Conservation (phyloP, 2,888 invertebrate genomes). For the Trachelus tabidus region DNA sequence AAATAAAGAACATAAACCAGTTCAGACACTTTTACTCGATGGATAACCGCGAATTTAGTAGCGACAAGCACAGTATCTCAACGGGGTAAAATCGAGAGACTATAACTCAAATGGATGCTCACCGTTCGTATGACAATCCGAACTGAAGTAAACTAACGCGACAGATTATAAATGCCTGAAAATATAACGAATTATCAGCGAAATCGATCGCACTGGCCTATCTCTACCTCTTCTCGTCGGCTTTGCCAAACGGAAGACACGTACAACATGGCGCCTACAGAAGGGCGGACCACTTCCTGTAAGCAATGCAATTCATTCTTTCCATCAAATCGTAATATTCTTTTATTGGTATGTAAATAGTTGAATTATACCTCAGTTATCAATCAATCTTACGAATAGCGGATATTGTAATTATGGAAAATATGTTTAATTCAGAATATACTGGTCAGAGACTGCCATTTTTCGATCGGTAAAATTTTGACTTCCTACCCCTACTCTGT, state of each 20-base stretch:
- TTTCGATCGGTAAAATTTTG: not conserved
- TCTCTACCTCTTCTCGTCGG: slow-evolving; percentile 14
- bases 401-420: not conserved
- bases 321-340: not conserved
- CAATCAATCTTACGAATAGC: not conserved
- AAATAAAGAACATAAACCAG: not conserved
- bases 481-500: not conserved
- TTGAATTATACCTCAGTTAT: not conserved
- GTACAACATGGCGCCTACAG: slow-evolving; percentile 44
- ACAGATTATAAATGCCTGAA: not conserved
- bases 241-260: slow-evolving; percentile 45
- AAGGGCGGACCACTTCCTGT: slow-evolving; percentile 52
- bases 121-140: not conserved
- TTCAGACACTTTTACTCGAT: slow-evolving; percentile 9
- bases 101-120: not conserved
- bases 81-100: not conserved
- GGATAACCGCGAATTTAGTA: slow-evolving; percentile 21
- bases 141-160: not conserved
- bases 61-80: not conserved
- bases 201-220: not conserved
- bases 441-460: not conserved
- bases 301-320: not conserved
- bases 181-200: slow-evolving; percentile 8
- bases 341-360: not conserved
- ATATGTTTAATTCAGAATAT: not conserved